phyloP scores from a whole-genome alignment of 2,888 invertebrate genomes.

The Lomographa bimaculata region DNA sequence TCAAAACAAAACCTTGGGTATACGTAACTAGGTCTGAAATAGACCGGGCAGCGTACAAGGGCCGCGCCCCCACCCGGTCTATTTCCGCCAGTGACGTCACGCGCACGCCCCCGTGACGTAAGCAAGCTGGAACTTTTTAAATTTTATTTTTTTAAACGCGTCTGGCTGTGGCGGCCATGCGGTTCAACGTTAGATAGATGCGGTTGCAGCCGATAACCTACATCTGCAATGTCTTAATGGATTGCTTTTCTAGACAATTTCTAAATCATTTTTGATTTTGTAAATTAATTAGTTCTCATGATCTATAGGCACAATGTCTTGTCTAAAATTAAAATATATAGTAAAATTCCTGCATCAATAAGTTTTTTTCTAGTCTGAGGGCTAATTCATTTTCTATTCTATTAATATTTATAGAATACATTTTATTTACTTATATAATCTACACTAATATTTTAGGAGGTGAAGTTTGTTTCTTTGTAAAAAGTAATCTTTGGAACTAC shows the following conservation, averaged over 20 bases:
- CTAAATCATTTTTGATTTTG: constrained; percentile 6
- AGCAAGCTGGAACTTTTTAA: constrained; percentile 47
- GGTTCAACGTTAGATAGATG: constrained; percentile 36
- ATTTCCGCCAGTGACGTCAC: constrained; percentile 62
- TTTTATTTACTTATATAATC: too few species aligned
- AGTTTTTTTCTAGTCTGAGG: too few species aligned
- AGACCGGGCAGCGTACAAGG: constrained; percentile 26
- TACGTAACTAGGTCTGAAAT: constrained; percentile 33
- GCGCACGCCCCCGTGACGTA: constrained; percentile 57
- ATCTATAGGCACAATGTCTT: too few species aligned
- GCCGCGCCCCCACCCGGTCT: constrained; percentile 43
- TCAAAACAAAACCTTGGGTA: constrained; percentile 31
- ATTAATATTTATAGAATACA: too few species aligned
- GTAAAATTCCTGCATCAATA: too few species aligned
- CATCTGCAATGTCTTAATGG: constrained; percentile 28
- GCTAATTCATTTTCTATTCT: too few species aligned
- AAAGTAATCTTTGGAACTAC: too few species aligned
- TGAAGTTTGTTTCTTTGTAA: too few species aligned
- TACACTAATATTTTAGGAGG: too few species aligned
- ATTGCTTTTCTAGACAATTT: constrained; percentile 17
- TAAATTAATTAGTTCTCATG: too few species aligned
- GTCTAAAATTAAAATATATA: too few species aligned
- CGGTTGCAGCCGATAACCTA: constrained; percentile 38
- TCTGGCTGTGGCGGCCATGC: constrained; percentile 42
- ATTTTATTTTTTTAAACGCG: constrained; percentile 40